phyloP scores from a whole-genome alignment of 2,797 vertebrate species.

The Notolepis coatsorum region DNA sequence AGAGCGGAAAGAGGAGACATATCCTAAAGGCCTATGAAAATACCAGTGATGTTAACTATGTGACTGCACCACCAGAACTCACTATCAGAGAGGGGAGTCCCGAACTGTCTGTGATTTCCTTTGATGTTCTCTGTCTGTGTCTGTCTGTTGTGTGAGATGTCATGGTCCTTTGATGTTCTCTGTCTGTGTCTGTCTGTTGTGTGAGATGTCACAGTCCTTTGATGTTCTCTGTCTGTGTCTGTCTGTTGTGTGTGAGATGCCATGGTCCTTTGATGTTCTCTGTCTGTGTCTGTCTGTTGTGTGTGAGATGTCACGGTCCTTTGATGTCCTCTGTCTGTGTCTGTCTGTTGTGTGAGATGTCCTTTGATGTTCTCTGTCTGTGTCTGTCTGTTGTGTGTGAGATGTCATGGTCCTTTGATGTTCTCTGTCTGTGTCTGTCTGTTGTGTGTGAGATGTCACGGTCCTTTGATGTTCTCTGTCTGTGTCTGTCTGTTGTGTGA shows the following conservation, averaged over 20 bases:
- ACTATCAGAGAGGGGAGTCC: neutral
- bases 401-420: no score
- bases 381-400: neutral
- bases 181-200: no score
- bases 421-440: no score
- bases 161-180: no score
- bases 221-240: neutral
- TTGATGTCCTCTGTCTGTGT: conserved; percentile 55
- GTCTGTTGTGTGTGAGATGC: conserved; percentile 15
- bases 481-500: neutral
- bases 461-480: no score
- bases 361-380: no score
- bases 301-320: conserved; percentile 45
- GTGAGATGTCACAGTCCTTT: no score
- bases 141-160: no score
- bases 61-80: no score
- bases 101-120: no score
- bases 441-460: no score
- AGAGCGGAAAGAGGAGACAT: neutral
- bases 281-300: conserved; percentile 38
- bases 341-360: neutral
- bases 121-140: neutral
- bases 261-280: conserved; percentile 66
- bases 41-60: neutral
- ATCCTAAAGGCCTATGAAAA: neutral